These are phyloP conservation scores for Cygnus atratus DNA, from an alignment of 2,113 vertebrate genomes.

Conservation along the genomic window DNA sequence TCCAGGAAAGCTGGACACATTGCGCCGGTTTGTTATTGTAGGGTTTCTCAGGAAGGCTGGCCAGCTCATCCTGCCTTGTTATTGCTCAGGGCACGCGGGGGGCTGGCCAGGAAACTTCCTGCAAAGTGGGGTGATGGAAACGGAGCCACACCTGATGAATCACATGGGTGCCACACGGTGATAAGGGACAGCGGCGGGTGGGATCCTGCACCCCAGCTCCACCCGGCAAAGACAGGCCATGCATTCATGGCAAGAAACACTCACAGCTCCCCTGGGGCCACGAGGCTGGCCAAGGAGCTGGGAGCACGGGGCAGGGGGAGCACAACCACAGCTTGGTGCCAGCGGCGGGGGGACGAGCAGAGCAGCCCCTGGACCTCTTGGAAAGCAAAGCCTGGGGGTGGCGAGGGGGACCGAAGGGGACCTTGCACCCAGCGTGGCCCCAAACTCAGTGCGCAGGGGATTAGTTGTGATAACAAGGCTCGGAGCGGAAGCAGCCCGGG, in stretches of 20 bases:
- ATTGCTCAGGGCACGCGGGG: conserved; percentile 16
- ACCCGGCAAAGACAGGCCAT: background rate
- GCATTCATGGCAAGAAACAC: background rate
- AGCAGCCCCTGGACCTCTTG: background rate
- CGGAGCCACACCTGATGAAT: conserved; percentile 68
- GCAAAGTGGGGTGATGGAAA: conserved; percentile 63
- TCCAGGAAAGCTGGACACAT: conserved; percentile 51
- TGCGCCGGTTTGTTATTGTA: conserved; percentile 33
- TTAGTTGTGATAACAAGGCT: conserved; percentile 27
- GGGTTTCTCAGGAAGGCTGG: conserved; percentile 49
- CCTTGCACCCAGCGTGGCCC: background rate
- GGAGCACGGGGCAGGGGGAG: background rate
- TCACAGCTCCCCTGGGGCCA: background rate
- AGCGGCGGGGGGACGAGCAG: background rate
- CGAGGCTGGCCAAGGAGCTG: background rate
- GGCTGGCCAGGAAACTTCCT: conserved; percentile 56
- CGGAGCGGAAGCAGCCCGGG: conserved; percentile 17
- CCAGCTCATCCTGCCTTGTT: conserved; percentile 52
- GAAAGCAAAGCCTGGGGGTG: background rate
- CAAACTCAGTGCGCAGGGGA: background rate
- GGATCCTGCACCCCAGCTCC: conserved; percentile 6
- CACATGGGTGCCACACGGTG: conserved; percentile 39
- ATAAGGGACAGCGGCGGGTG: conserved; percentile 25
- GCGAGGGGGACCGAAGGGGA: background rate
- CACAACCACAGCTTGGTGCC: background rate